Base-by-base conservation (phyloP, 2,888 invertebrate genomes). In the Watsonalla binaria region DNA sequence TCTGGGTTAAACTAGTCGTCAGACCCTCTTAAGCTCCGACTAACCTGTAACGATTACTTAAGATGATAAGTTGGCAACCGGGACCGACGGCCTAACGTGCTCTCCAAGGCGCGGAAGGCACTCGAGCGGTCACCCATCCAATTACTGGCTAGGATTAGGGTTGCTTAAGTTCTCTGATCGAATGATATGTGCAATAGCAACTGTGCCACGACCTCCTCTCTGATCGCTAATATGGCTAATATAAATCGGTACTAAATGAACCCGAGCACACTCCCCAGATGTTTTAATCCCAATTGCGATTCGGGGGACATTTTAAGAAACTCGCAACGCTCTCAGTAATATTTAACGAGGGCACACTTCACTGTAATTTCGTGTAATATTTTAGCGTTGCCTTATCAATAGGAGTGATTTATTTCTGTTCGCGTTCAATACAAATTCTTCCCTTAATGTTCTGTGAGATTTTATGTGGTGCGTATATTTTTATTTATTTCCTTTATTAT, bases 301-400 rank as follows among this genome's bases (percentile, higher is more conserved):
- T 34, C 5, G 11, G 42, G 11, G 42, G 42, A 42, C 42, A 42
- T 42, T 42, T 42, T 42, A 42, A 42, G 42, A 42, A 42, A 42
- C 42, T 42, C 42, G 42, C 42, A 42, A 42, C 5, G 42, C 42
- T 9, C 42, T 42, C 42, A 42, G 42, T 11, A 42, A 42, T 42
- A 8, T 42, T 42, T 42, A 42, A 42, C 0, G 42, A 42, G 42
- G 11, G 9, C 8, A 11, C 42, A 42, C 42, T 42, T 11, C 8
- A 11, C 9, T 42, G 35, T 35, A 35, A 33, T 35, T 47, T 35
- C 33, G 33, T n/a, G 34, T 13, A 47, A 47, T 13, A 47, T 47
- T 47, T 47, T 47, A 42, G 42, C 42, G 42, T 11, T n/a, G n/a
- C 47, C 5, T 47, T 47, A 47, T 47, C 47, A 47, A 47, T 47